Conservation (phyloP, 2,113 vertebrate species). For the Apteryx mantelli region DNA sequence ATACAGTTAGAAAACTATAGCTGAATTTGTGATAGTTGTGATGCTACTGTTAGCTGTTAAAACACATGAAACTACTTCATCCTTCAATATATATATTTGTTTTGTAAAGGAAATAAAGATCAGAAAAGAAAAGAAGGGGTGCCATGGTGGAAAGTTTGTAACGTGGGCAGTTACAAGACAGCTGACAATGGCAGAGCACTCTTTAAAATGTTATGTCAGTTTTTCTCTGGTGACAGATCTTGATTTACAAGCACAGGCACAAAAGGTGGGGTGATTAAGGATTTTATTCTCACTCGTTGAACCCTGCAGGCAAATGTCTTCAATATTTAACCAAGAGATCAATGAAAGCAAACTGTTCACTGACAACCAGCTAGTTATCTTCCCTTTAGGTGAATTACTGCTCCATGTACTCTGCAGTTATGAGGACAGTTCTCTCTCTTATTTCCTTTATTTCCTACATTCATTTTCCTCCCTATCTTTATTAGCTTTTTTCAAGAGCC, state of each 20-base stretch:
- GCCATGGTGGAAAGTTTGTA: neutral
- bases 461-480: neutral
- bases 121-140: neutral
- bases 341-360: slow-evolving; percentile 35
- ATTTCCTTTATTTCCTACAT: neutral
- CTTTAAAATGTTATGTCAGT: neutral
- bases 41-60: neutral
- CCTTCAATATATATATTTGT: neutral
- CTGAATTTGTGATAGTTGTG: neutral
- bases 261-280: slow-evolving; percentile 32
- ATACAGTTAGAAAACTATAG: neutral
- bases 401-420: neutral
- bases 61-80: neutral
- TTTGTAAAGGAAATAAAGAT: neutral
- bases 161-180: neutral
- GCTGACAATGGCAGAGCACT: neutral
- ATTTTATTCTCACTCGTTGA: slow-evolving; percentile 54
- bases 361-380: slow-evolving; percentile 14
- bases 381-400: slow-evolving; percentile 16
- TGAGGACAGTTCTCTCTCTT: neutral
- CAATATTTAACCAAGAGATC: slow-evolving; percentile 57
- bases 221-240: neutral
- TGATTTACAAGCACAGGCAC: slow-evolving; percentile 34
- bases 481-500: neutral
- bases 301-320: slow-evolving; percentile 27